Evolutionary conservation across 2,888 invertebrate genomes (phyloP), one percentile per base, ranked within the genome.

Genomic region (Lasioglossum zephyrum): DNA sequence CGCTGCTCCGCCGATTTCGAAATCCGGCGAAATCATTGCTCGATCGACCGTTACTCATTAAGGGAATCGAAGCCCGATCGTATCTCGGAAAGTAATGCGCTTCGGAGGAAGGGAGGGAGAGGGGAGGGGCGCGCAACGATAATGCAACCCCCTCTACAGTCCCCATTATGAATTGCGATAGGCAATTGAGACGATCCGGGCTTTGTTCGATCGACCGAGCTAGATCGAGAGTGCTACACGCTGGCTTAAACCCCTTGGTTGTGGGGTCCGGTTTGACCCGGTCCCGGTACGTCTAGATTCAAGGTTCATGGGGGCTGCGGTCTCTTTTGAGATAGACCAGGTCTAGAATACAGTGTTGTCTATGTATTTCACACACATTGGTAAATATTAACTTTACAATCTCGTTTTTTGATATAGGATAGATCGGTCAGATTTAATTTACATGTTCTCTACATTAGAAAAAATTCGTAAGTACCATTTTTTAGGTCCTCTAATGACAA

Each of bases 1-100:
- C 83, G 90, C 73, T 87, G 85, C 73, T 76, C 79, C 73, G 44
- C 47, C 81, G 79, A 86, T 90, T 83, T 87, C 87, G 88, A 86
- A 86, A 88, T 86, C 84, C 87, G 74, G 82, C 86, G 79, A 87
- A 86, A 90, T 90, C 70, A 70, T 70, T 70, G 41, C 70, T 70
- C 70, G 70, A 70, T 70, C 70, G 39, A 41, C 41, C 70, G 70
- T 70, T 70, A 70, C 70, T 70, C 70, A 70, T 70, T 70, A 70
- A 70, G 70, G 70, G 70, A 70, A 70, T 70, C 70, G 70, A 41
- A 70, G 36, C 57, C 36, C n/a, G 86, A 87, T 86, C 49, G 57
- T 87, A 86, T 82, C 86, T 60, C 63, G 47, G 81, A 76, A 82
- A 87, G 79, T 82, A 87, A 82, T 77, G 82, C 73, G 72, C 69